Base-by-base conservation (phyloP, 1,140 invertebrate species). In the Cherax destructor region DNA sequence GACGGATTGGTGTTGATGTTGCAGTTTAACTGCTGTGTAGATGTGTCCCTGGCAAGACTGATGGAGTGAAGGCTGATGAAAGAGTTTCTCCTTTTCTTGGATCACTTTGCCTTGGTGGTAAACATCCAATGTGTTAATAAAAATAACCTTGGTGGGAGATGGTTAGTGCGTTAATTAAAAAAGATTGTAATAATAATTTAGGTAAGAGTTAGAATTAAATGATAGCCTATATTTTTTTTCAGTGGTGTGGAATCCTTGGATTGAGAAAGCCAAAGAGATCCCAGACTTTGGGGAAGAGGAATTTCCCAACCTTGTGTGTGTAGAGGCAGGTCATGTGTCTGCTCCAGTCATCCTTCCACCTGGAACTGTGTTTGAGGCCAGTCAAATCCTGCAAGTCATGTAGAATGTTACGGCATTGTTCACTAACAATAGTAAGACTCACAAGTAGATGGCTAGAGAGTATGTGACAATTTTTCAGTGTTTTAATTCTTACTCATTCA, bases 231-330 rank as follows among this genome's bases (percentile, higher is more conserved):
- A 69, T 13, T 41, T 49, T 86, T 72, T 94, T 94, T 47, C 95
- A 96, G 98, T 99, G 92, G 96, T 99, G 80, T 99, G 98, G 98
- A 99, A 99, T 96, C 98, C 98, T 5, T 99, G 98, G 98, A 95
- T 97, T 79, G 97, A 99, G 92, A 97, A 97, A 94, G 98, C 98
- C 41, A 97, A 98, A 93, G 97, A 98, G 94, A 98, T 99, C 95
- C 95, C 96, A 0, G 98, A 99, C 95, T 98, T 99, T 95, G 98
- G 98, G 30, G 98, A 99, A 95, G 98, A 99, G 93, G 98, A 99
- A 87, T 99, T 98, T 95, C 97, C 97, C 13, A 98, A 98, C 94
- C 99, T 99, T 98, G 96, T 99, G 90, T 99, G 98, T 95, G 98
- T 99, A 49, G 98, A 99, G 94, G 97, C 98, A 86, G 98, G 98